These are phyloP conservation scores for Empis stercorea DNA, from an alignment of 2,888 invertebrate species.

Conservation along the genomic window DNA sequence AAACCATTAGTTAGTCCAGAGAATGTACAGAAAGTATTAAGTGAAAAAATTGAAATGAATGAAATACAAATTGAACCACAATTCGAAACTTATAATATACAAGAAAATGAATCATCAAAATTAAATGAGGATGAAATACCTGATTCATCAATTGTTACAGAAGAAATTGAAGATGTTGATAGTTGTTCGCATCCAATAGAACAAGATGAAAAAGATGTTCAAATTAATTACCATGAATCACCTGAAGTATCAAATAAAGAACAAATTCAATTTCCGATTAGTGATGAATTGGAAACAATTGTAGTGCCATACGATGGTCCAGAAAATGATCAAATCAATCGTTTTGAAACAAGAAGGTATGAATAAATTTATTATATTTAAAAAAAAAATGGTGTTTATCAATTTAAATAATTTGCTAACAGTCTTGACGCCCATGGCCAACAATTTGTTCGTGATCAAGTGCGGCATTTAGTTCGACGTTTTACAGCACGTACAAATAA, in stretches of 20 bases:
- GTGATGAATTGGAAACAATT: conserved; percentile 19
- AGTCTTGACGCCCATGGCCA: conserved; percentile 31
- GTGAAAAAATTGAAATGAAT: conserved; percentile 12
- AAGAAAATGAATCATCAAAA: conserved; percentile 5
- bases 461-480: conserved; percentile 45
- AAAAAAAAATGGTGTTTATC: too few relatives aligned
- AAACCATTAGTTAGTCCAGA: conserved; percentile 34
- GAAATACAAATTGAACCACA: conserved; percentile 21
- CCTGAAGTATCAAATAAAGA: conserved; percentile 31
- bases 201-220: conserved; percentile 29
- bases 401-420: background rate
- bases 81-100: conserved; percentile 12
- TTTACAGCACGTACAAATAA: conserved; percentile 46
- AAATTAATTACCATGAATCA: conserved; percentile 30
- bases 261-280: conserved; percentile 14
- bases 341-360: conserved; percentile 23
- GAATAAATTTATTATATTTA: background rate
- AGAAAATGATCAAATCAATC: conserved; percentile 17
- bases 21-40: conserved; percentile 28
- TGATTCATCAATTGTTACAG: background rate
- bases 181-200: conserved; percentile 18
- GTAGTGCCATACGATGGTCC: conserved; percentile 14
- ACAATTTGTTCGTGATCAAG: conserved; percentile 33
- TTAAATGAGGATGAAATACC: conserved; percentile 10
- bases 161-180: conserved; percentile 11